Evolutionary conservation across 2,797 vertebrate species (phyloP).

Genomic region (Leucoraja ocellata): DNA sequence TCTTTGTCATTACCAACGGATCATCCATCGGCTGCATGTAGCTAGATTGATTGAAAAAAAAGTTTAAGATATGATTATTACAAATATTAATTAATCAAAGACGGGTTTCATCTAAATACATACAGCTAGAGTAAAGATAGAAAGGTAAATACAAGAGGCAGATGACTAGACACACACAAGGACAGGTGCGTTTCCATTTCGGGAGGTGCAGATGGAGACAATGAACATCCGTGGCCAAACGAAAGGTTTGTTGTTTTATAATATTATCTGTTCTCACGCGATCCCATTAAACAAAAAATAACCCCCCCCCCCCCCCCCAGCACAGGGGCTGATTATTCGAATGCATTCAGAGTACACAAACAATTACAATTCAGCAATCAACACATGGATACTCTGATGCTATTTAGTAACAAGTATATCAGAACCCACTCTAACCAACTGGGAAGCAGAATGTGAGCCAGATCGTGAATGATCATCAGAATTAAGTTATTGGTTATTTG

Average conservation of each 20-base stretch:
- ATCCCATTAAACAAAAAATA: not conserved
- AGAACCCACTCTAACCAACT: not conserved
- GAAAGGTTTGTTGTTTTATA: not conserved
- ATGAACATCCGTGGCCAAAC: not conserved
- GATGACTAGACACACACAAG: not conserved
- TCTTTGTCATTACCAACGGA: not conserved
- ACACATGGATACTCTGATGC: not conserved
- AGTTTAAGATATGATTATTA: not conserved
- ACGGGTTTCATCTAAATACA: not conserved
- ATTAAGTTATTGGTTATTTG: too few species aligned
- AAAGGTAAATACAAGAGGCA: not conserved
- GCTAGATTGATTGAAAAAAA: not conserved
- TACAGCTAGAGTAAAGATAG: not conserved
- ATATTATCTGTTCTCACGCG: not conserved
- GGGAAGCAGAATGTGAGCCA: not conserved
- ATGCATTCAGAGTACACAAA: not conserved
- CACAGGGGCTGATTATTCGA: not conserved
- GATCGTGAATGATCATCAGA: not conserved
- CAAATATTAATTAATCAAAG: not conserved
- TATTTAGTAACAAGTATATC: too few species aligned
- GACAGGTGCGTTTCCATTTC: not conserved
- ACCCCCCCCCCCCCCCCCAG: not conserved
- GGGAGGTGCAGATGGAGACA: not conserved
- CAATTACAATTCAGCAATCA: not conserved
- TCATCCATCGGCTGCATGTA: not conserved